A percentile compares a stretch with the other conserved stretches of the same genome.
phyloP scores from a whole-genome alignment of 30 jellyfish, hydroid and myxozoan genomes.

The Aurelia sp. region DNA sequence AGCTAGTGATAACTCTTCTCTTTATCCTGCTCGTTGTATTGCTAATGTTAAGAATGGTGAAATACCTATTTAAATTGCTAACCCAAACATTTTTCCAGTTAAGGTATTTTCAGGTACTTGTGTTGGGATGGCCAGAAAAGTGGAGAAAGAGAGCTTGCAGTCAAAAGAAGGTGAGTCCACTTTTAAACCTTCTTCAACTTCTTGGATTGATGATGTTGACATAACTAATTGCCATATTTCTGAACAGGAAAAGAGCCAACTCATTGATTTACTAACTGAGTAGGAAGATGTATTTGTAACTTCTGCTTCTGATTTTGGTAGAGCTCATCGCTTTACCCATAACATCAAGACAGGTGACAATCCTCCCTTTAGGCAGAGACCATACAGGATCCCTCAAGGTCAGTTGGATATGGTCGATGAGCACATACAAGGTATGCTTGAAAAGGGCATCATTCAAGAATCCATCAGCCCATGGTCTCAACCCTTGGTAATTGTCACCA shows the following conservation, averaged over 20 bases:
- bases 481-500: slow-evolving; percentile 35
- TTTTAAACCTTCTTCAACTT: neutral
- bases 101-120: slow-evolving; percentile 62
- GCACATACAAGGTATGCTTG: slow-evolving; percentile 29
- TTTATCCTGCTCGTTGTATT: too few relatives aligned
- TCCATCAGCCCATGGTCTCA: slow-evolving; percentile 42
- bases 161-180: neutral
- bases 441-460: slow-evolving; percentile 27
- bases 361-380: too few relatives aligned
- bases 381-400: too few relatives aligned
- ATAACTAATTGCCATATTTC: slow-evolving; percentile 3
- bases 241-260: neutral
- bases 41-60: too few relatives aligned
- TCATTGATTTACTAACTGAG: too few relatives aligned
- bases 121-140: slow-evolving; percentile 49
- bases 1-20: too few relatives aligned
- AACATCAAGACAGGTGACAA: too few relatives aligned
- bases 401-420: slow-evolving; percentile 7
- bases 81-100: too few relatives aligned
- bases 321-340: too few relatives aligned
- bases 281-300: too few relatives aligned
- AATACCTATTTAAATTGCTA: too few relatives aligned
- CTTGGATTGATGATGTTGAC: slow-evolving; percentile 30
- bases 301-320: slow-evolving; percentile 8
- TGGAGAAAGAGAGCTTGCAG: neutral